phyloP scores from a whole-genome alignment of 1,140 invertebrate genomes.

The Calephelis nemesis region DNA sequence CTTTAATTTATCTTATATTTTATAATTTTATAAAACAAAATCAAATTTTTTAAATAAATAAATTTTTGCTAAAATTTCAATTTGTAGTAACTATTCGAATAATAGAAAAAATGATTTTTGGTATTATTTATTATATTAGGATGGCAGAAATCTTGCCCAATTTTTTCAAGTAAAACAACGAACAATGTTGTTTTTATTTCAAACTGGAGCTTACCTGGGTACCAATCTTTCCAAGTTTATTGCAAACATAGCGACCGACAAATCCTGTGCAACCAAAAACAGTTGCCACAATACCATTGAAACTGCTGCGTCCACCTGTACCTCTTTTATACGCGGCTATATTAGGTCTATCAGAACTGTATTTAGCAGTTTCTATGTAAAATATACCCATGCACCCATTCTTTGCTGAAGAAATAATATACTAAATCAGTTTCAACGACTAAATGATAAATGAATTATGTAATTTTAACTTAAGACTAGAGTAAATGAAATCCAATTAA shows the following conservation, averaged over 20 bases:
- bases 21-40: too few species aligned
- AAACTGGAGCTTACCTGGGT: conserved; percentile 82
- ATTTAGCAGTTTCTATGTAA: conserved; percentile 62
- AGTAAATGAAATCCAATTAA: background rate
- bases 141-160: too few species aligned
- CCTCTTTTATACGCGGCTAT: conserved; percentile 85
- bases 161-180: too few species aligned
- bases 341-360: conserved; percentile 61
- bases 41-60: too few species aligned
- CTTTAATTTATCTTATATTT: too few species aligned
- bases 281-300: conserved; percentile 98
- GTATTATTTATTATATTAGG: too few species aligned
- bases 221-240: conserved; percentile 92
- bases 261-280: conserved; percentile 96
- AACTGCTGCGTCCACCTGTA: conserved; percentile 96
- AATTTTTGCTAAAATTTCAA: too few species aligned
- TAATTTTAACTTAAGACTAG: conserved; percentile 27
- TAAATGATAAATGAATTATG: conserved; percentile 34
- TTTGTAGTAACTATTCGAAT: too few species aligned
- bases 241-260: conserved; percentile 91
- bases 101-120: too few species aligned
- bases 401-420: conserved; percentile 47
- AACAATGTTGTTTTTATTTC: background rate
- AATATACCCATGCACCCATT: conserved; percentile 60
- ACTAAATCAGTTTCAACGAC: background rate